Evolutionary conservation across 2,888 invertebrate genomes (phyloP), one percentile per base, ranked within the genome.

Genomic region (Eupelmus urozonus): DNA sequence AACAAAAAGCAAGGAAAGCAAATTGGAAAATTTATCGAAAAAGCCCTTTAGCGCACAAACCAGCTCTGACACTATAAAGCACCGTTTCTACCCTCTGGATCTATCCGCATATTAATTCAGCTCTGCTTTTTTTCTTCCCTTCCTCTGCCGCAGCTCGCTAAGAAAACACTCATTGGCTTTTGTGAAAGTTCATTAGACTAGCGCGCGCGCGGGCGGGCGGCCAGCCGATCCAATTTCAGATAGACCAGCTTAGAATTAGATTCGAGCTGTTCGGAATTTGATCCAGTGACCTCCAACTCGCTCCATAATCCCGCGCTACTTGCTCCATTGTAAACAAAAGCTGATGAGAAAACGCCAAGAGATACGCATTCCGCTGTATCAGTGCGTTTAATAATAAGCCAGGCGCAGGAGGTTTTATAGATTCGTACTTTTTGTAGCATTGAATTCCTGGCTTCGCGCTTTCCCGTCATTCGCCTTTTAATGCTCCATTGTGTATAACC

Each of bases 221-320:
- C 42, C 16, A 27, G 20, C n/a, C 51, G 51, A 60, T 66, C 51
- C 51, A 51, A 75, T 75, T 75, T 67, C 67, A 67, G 74, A 74
- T 66, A 53, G 27, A 66, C 20, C 29, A 74, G 20, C 49, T 5
- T 45, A 42, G 66, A 66, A 75, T 75, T 67, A 66, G 40, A 40
- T 51, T 67, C 25, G 34, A 51, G 40, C 20, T n/a, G n/a, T 34
- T 9, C 2, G 66, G 34, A 75, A 60, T 75, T 75, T 27, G 67
- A 75, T 66, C 75, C 16, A 67, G 67, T 53, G 69, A 69, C 75
- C 55, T 69, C 29, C 69, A 45, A 53, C 25, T 23, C 59, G 40
- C 40, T 42, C 62, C 51, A 11, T 27, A 34, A 42, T 20, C 16
- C n/a, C n/a, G n/a, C n/a, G n/a, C n/a, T n/a, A n/a, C n/a, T n/a